phyloP scores from a whole-genome alignment of 2,113 vertebrate genomes.

The Sphaerodactylus townsendi region DNA sequence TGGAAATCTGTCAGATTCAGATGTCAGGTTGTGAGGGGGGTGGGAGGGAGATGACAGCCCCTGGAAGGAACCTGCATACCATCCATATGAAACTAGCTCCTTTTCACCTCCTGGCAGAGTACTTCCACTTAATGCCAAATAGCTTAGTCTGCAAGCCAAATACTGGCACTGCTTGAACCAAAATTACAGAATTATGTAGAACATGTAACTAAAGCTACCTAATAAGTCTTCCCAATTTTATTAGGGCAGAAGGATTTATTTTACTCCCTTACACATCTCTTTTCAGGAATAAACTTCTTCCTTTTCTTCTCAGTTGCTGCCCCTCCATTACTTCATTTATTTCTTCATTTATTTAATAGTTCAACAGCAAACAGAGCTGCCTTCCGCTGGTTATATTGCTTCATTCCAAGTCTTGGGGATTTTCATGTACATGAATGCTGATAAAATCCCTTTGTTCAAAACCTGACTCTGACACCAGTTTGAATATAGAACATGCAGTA shows the following conservation, averaged over 20 bases:
- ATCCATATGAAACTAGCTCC: conserved; percentile 34
- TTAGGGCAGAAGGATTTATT: background rate
- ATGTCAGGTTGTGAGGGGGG: conserved; percentile 14
- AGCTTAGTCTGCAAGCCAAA: background rate
- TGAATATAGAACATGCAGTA: too few species aligned
- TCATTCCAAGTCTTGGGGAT: too few species aligned
- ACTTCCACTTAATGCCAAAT: conserved; percentile 14
- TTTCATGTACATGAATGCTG: too few species aligned
- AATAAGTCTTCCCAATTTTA: background rate
- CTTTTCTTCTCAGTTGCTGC: too few species aligned
- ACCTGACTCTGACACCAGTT: too few species aligned
- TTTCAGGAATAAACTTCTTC: too few species aligned
- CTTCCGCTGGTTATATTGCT: too few species aligned
- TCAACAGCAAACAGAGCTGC: too few species aligned
- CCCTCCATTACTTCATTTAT: too few species aligned
- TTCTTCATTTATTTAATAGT: too few species aligned
- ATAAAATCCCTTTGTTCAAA: too few species aligned
- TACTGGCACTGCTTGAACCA: background rate
- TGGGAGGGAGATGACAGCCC: background rate
- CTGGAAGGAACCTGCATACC: conserved; percentile 13
- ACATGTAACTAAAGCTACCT: background rate
- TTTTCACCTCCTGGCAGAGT: conserved; percentile 13
- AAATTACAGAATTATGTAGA: background rate
- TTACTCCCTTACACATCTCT: too few species aligned
- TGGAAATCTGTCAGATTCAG: conserved; percentile 48